phyloP scores from a whole-genome alignment of 2,888 invertebrate genomes.

The Hyles lineata region DNA sequence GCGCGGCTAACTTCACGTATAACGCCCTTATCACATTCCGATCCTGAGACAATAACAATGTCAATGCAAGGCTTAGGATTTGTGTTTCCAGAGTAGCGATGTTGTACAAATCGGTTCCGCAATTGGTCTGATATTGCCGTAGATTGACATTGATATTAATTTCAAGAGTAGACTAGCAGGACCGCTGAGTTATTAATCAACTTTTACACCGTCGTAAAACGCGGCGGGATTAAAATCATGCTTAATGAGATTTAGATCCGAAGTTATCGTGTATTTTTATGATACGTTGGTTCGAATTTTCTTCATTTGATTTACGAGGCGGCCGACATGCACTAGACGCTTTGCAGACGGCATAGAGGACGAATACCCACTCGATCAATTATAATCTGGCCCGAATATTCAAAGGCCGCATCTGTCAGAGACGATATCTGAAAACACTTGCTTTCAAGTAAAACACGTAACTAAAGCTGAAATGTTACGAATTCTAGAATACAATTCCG shows the following conservation, averaged over 20 bases:
- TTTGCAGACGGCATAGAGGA: conserved; percentile 59
- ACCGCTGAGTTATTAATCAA: conserved; percentile 79
- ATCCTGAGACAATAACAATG: no score
- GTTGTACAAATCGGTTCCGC: no score
- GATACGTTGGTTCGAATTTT: conserved; percentile 75
- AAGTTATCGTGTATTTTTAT: conserved; percentile 76
- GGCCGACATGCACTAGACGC: conserved; percentile 64
- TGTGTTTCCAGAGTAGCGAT: no score
- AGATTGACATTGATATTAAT: no score
- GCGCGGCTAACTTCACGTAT: no score
- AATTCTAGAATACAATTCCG: not conserved
- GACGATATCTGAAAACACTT: not conserved
- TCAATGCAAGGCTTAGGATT: no score
- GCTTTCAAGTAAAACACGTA: not conserved
- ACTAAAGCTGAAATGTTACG: not conserved
- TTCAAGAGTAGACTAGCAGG: no score
- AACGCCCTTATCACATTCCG: no score
- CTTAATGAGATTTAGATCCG: conserved; percentile 83
- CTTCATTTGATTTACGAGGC: conserved; percentile 73
- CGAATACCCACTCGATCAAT: conserved; percentile 31
- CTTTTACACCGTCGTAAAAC: conserved; percentile 81
- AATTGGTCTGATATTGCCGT: no score
- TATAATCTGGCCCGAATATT: conserved; percentile 9
- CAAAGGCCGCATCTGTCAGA: not conserved
- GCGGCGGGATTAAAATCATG: conserved; percentile 81